A percentile compares a stretch with the other conserved stretches of the same genome.
phyloP scores from a whole-genome alignment of 2,797 vertebrate species.

The Threskiornis aethiopicus region DNA sequence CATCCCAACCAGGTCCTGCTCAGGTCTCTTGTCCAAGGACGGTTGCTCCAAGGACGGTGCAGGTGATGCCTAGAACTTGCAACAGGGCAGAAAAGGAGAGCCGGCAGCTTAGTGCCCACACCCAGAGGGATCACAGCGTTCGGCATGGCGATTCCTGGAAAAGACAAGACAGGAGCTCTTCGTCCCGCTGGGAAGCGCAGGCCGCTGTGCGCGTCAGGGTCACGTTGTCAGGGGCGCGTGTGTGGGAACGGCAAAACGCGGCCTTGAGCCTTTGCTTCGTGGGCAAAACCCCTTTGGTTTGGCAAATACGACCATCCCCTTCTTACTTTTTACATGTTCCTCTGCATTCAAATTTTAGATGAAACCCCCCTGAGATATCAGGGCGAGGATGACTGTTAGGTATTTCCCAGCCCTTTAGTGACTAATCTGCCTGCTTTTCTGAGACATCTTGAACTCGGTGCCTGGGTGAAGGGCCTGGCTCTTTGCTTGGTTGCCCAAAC shows the following conservation, averaged over 20 bases:
- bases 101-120: neutral
- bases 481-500: neutral
- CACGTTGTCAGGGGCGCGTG: fast-evolving
- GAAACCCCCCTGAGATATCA: neutral
- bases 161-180: neutral
- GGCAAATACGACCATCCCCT: neutral
- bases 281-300: neutral
- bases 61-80: neutral
- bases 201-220: neutral
- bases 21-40: neutral
- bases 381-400: neutral
- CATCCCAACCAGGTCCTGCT: neutral
- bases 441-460: neutral
- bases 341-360: neutral
- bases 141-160: constrained; percentile 43
- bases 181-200: neutral
- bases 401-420: neutral
- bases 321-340: neutral
- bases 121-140: neutral
- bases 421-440: neutral
- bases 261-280: neutral
- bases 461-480: neutral
- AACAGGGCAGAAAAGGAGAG: neutral
- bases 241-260: neutral
- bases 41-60: neutral